Evolutionary conservation across 2,888 invertebrate species (phyloP), one percentile per base, ranked within the genome.

Genomic region (Axea sp.): DNA sequence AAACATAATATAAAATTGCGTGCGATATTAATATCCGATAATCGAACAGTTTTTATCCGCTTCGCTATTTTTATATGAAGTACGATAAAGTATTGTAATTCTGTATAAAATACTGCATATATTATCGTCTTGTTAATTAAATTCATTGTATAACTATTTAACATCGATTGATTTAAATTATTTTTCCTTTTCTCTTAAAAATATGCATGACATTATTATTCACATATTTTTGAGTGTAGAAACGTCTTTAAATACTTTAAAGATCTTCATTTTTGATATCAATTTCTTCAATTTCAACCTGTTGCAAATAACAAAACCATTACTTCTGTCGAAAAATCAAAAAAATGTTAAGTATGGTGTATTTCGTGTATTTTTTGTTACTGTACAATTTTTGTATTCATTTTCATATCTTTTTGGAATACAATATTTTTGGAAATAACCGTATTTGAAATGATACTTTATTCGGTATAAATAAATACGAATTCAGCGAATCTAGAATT

Each of bases 101-200:
- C 45, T 62, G 62, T 72, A 72, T 64, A 72, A 72, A 72, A 72
- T 72, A 53, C 24, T 64, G 45, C 19, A 51, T 35, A 62, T 55
- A 55, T 31, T 30, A 31, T 49, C 39, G 17, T 59, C 30, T 11
- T 11, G 12, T 9, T 39, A 2, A 31, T 35, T 9, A 31, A 39
- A 17, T 39, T 28, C 35, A 60, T 60, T 71, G 15, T 59, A 72
- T 43, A 65, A 47, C 28, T 64, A 72, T 72, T 45, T 57, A 68
- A 59, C 57, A 67, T 67, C 57, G 26, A 49, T 6, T 67, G 33
- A 22, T 64, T 14, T 35, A 3, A 4, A 19, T 19, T 4, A 19
- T 19, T 45, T 11, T 15, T 19, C 17, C 8, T 19, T 49, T 8
- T 31, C 11, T 39, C 39, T 57, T 57, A 43, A 62, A 62, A 69